Evolutionary conservation across 2,797 vertebrate genomes (phyloP).

Genomic region (Enteromius argenteus): DNA sequence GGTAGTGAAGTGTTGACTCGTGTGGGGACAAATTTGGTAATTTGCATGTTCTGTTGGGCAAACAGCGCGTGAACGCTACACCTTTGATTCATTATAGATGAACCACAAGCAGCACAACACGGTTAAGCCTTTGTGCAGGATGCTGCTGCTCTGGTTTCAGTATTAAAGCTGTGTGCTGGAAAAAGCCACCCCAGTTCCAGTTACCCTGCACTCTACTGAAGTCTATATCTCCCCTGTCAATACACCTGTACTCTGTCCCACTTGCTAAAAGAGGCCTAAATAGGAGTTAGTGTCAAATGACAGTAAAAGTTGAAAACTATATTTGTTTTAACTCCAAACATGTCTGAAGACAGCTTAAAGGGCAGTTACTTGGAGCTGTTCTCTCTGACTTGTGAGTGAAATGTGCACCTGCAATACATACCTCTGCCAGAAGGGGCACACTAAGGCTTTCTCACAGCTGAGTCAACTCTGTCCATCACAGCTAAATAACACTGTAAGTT

Average conservation of each 20-base stretch:
- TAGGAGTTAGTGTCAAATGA: slow-evolving; percentile 30
- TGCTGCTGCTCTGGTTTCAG: slow-evolving; percentile 78
- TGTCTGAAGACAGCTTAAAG: neutral
- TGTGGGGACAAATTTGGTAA: slow-evolving; percentile 67
- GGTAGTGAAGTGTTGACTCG: slow-evolving; percentile 58
- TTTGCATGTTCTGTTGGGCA: slow-evolving; percentile 81
- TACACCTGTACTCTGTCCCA: slow-evolving; percentile 65
- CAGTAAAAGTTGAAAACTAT: slow-evolving; percentile 38
- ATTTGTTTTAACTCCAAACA: slow-evolving; percentile 11
- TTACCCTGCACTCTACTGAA: slow-evolving; percentile 60
- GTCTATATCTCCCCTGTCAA: slow-evolving; percentile 65
- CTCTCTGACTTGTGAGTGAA: neutral
- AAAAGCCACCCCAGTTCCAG: slow-evolving; percentile 60
- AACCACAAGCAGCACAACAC: slow-evolving; percentile 79
- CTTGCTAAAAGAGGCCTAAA: slow-evolving; percentile 52
- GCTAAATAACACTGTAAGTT: neutral
- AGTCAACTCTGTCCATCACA: slow-evolving; percentile 54
- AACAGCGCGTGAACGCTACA: slow-evolving; percentile 77
- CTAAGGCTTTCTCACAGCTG: slow-evolving; percentile 66
- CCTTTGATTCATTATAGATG: slow-evolving; percentile 84
- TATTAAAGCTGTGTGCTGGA: slow-evolving; percentile 46
- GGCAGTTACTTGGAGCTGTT: slow-evolving; percentile 1
- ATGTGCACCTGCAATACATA: slow-evolving; percentile 58
- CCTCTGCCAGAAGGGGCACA: slow-evolving; percentile 74
- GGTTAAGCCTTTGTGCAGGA: slow-evolving; percentile 76